Conservation (phyloP, 2,113 vertebrate genomes). For the Cyprinodon variegatus region DNA sequence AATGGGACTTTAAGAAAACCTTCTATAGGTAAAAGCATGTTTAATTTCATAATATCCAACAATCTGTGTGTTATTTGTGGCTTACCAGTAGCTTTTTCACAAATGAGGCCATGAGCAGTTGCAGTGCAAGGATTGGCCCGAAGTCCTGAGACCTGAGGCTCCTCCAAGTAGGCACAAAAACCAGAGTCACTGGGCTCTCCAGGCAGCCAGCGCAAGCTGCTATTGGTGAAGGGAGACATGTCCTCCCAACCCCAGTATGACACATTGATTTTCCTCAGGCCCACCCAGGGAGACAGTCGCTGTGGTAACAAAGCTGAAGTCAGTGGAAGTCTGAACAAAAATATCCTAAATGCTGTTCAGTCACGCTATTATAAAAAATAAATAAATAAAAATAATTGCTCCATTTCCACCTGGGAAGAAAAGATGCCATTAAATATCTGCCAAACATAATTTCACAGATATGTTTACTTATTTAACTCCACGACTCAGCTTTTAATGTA, state of each 20-base stretch:
- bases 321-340: conserved; percentile 2
- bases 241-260: conserved; percentile 99
- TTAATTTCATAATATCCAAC: neutral
- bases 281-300: conserved; percentile 93
- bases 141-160: conserved; percentile 81
- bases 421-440: conserved; percentile 48
- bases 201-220: conserved; percentile 87
- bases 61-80: neutral
- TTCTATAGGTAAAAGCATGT: neutral
- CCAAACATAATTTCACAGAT: conserved; percentile 63
- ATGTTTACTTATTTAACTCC: conserved; percentile 58
- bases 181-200: conserved; percentile 93
- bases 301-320: conserved; percentile 34
- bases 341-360: conserved; percentile 11
- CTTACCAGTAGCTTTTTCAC: conserved; percentile 89
- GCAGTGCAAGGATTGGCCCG: conserved; percentile 85
- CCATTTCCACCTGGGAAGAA: conserved; percentile 37
- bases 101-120: conserved; percentile 90
- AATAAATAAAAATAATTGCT: conserved; percentile 12
- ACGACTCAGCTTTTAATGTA: conserved; percentile 48
- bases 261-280: conserved; percentile 95
- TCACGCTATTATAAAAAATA: neutral
- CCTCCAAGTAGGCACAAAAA: conserved; percentile 92
- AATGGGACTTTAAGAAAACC: neutral
- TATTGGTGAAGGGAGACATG: conserved; percentile 94